These are phyloP conservation scores for Tragelaphus oryx DNA, from an alignment of 2,797 vertebrate genomes.

Conservation along the genomic window DNA sequence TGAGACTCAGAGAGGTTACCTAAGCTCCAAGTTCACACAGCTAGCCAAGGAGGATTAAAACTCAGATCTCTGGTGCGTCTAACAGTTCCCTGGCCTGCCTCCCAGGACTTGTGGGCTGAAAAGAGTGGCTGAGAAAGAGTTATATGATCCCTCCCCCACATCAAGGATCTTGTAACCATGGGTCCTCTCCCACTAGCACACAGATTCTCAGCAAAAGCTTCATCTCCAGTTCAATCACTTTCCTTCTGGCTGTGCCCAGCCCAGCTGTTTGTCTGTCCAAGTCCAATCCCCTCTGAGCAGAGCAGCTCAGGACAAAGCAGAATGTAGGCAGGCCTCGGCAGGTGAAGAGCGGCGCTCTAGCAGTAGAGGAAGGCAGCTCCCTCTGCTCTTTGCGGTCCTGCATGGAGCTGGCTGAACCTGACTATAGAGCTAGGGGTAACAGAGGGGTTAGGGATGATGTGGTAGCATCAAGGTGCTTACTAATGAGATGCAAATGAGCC, in stretches of 20 bases:
- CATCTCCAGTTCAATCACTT: not conserved
- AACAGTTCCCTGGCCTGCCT: not conserved
- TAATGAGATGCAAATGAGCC: not conserved
- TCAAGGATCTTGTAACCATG: not conserved
- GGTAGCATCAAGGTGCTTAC: not conserved
- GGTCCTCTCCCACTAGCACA: not conserved
- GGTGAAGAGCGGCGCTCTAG: not conserved
- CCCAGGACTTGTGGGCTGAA: not conserved
- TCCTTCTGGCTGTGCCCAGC: not conserved
- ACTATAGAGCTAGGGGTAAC: not conserved
- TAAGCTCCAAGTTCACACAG: not conserved
- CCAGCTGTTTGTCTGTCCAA: not conserved
- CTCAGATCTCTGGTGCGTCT: not conserved
- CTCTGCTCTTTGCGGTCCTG: not conserved
- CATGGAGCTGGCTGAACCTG: not conserved
- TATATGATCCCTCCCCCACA: not conserved
- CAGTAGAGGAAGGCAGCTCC: not conserved
- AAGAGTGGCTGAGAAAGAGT: not conserved
- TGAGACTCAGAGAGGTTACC: slow-evolving; percentile 20
- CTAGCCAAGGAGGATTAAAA: not conserved
- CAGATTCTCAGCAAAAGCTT: not conserved
- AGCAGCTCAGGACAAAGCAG: slow-evolving; percentile 24
- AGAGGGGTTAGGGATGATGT: not conserved
- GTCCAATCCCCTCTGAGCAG: not conserved
- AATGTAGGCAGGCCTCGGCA: slow-evolving; percentile 44